Evolutionary conservation across 30 jellyfish, hydroid and myxozoan genomes (phyloP).

Genomic region (Nemopilema nomurai): DNA sequence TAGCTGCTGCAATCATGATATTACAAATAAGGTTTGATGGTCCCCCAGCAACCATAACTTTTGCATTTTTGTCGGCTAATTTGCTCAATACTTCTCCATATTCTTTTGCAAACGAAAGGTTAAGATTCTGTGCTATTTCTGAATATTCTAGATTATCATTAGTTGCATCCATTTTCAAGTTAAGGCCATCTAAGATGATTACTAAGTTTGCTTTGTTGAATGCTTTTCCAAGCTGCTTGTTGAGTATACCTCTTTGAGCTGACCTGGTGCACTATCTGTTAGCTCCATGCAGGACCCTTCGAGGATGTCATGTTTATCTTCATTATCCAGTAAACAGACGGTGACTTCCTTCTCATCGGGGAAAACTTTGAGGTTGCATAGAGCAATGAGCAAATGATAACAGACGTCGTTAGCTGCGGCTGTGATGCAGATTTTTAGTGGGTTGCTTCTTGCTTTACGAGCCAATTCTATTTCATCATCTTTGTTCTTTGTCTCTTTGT

Average conservation of each 20-base stretch:
- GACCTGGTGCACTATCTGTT: slow-evolving; percentile 83
- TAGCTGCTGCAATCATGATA: slow-evolving; percentile 51
- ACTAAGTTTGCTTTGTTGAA: slow-evolving; percentile 68
- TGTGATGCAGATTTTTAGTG: slow-evolving; percentile 67
- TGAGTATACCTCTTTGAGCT: slow-evolving; percentile 39
- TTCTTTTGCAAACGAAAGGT: slow-evolving; percentile 17
- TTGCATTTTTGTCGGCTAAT: slow-evolving; percentile 51
- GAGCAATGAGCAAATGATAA: slow-evolving; percentile 44
- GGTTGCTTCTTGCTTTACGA: slow-evolving; percentile 26
- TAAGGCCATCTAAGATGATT: slow-evolving; percentile 57
- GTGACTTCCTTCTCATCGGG: slow-evolving; percentile 45
- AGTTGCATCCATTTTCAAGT: slow-evolving; percentile 5
- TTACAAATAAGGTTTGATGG: slow-evolving; percentile 60
- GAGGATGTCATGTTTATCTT: slow-evolving; percentile 41
- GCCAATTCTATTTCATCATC: slow-evolving; percentile 45
- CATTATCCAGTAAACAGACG: slow-evolving; percentile 56
- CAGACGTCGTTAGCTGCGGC: slow-evolving; percentile 67
- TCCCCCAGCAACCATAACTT: slow-evolving; percentile 77
- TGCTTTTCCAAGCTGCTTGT: slow-evolving; percentile 65
- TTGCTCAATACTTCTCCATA: slow-evolving; percentile 59
- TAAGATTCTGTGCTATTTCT: slow-evolving; percentile 11
- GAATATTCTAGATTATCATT: slow-evolving; percentile 1
- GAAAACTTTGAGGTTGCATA: slow-evolving; percentile 36
- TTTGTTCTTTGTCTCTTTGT: slow-evolving; percentile 48
- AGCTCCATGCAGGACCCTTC: slow-evolving; percentile 83